These are phyloP conservation scores for Montipora sp. DNA, from an alignment of 64 coral and sea anemone genomes.

Conservation along the genomic window DNA sequence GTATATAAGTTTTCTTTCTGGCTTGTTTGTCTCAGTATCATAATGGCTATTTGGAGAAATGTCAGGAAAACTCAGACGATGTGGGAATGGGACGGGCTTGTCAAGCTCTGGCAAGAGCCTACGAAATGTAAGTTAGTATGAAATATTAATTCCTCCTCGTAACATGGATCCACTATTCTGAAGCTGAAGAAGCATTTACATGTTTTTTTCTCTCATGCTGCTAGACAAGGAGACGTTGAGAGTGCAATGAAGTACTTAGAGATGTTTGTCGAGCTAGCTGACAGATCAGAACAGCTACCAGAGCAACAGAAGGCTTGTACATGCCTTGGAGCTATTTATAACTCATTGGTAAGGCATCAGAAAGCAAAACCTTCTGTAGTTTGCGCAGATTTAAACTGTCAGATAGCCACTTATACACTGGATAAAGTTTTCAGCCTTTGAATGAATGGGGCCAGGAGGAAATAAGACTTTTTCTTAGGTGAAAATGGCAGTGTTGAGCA, in stretches of 20 bases:
- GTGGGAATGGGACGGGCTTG: constrained; percentile 95
- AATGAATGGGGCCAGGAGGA: too few relatives aligned
- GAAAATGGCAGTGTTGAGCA: too few relatives aligned
- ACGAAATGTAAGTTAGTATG: constrained; percentile 83
- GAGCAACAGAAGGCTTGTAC: constrained; percentile 90
- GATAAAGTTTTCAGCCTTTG: too few relatives aligned
- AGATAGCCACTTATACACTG: too few relatives aligned
- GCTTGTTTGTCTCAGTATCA: constrained; percentile 60
- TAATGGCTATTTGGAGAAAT: constrained; percentile 91
- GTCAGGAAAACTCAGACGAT: constrained; percentile 81
- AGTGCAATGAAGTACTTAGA: constrained; percentile 95
- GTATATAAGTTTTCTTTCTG: neutral
- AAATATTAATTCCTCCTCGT: neutral
- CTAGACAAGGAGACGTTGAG: constrained; percentile 88
- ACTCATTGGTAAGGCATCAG: constrained; percentile 77
- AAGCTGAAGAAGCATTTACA: too few relatives aligned
- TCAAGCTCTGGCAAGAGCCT: constrained; percentile 87
- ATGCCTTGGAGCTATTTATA: constrained; percentile 86
- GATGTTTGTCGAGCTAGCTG: constrained; percentile 95
- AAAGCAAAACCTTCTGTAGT: too few relatives aligned
- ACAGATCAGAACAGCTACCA: constrained; percentile 82
- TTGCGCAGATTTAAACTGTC: too few relatives aligned
- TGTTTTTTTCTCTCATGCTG: neutral
- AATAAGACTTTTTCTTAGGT: too few relatives aligned
- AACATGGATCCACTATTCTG: neutral